Percentiles rank a stretch among this genome's conserved stretches.
phyloP scores from a whole-genome alignment of 2,888 invertebrate species.

The Drosophila meridionalis region DNA sequence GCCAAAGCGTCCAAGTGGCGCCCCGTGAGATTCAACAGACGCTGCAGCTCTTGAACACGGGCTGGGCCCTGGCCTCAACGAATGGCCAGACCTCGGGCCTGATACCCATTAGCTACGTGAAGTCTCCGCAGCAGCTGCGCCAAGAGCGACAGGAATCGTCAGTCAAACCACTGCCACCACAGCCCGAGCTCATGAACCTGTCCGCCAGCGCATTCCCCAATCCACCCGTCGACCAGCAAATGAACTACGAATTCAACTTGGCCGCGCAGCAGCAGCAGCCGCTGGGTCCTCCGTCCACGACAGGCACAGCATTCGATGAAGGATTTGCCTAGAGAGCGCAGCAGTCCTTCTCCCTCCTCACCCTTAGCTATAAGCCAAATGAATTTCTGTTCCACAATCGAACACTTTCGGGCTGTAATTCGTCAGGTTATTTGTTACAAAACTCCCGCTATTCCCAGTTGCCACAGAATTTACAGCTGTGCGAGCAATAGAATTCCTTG shows the following conservation, averaged over 20 bases:
- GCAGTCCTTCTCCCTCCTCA: background rate
- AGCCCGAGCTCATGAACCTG: conserved; percentile 74
- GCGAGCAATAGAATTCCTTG: background rate
- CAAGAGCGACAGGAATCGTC: conserved; percentile 59
- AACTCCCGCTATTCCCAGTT: conserved; percentile 22
- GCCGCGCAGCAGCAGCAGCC: conserved; percentile 69
- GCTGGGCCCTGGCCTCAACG: conserved; percentile 89
- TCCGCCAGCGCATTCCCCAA: conserved; percentile 72
- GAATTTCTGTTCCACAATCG: conserved; percentile 29
- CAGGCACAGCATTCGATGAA: conserved; percentile 47
- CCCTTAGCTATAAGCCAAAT: conserved; percentile 38
- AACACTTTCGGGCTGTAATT: conserved; percentile 20
- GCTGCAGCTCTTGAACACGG: conserved; percentile 87
- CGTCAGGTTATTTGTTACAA: conserved; percentile 23
- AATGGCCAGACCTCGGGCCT: conserved; percentile 88
- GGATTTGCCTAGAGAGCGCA: conserved; percentile 47
- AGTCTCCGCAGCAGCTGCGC: conserved; percentile 80
- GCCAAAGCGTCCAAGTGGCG: conserved; percentile 92
- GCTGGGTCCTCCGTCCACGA: conserved; percentile 68
- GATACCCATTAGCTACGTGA: conserved; percentile 88
- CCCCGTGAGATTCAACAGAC: conserved; percentile 92
- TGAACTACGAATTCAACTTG: conserved; percentile 63
- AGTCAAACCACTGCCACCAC: conserved; percentile 33
- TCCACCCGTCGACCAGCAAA: conserved; percentile 67
- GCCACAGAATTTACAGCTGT: background rate